Base-by-base conservation (phyloP, 2,888 invertebrate species). In the Norana najaformis region DNA sequence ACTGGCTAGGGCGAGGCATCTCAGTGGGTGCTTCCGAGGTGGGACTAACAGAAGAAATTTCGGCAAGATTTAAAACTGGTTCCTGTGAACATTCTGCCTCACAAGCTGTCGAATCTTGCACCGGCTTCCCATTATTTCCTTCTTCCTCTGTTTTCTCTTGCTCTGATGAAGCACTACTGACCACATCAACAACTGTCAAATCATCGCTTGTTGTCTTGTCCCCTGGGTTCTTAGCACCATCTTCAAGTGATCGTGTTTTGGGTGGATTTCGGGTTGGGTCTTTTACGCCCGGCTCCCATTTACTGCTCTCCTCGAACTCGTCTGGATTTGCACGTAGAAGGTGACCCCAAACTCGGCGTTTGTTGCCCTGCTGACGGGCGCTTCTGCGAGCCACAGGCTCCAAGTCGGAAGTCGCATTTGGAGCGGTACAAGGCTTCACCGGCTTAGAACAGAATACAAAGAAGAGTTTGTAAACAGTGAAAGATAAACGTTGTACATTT, bases 241-340 rank as follows among this genome's bases (percentile, higher is more conserved):
- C 69, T 69, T 69, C 69, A 69, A 69, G n/a, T 8, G 69, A 69
- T 8, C n/a, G 30, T 16, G 69, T 69, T 13, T 69, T 69, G 69
- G 69, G 69, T 69, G n/a, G 69, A 69, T n/a, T 69, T 69, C 69
- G 69, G n/a, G 69, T 6, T 69, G n/a, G 0, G n/a, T 69, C 91
- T 34, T 90, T 85, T 16, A 0, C 3, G 23, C 18, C 23, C 36
- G 36, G 88, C 16, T 91, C 90, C 92, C 91, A 91, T 69, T 90
- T 85, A n/a, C 90, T 47, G 41, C 89, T 91, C 39, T 89, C 83
- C 30, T 90, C 90, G 39, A 89, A 91, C 69, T 91, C 91, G 82
- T 92, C 92, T n/a, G 92, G 92, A 20, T 88, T 89, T 1, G 92
- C 92, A 14, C 91, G 47, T 30, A 92, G 91, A n/a, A 92, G 88